Conservation (phyloP, 2,113 vertebrate species). For the Alouatta palliata region DNA sequence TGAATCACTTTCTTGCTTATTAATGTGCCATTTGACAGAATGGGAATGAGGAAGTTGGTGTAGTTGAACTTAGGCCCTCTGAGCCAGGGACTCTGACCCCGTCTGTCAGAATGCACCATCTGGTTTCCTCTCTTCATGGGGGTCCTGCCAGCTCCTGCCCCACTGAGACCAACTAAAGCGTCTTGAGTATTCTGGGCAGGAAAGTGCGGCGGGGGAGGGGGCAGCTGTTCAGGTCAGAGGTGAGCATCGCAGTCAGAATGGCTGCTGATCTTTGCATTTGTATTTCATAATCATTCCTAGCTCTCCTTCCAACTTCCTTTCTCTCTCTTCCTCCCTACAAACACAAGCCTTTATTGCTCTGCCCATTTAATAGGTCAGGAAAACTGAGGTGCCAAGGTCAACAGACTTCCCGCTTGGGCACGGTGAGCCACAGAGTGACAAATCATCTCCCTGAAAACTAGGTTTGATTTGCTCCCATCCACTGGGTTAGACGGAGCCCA, state of each 20-base stretch:
- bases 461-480: not conserved
- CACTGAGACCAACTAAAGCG: not conserved
- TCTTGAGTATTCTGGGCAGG: not conserved
- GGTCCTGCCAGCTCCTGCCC: not conserved
- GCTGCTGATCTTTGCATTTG: not conserved
- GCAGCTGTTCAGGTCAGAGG: not conserved
- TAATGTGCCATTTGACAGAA: slow-evolving; percentile 77
- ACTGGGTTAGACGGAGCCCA: not conserved
- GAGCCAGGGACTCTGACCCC: not conserved
- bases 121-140: not conserved
- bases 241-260: not conserved
- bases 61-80: not conserved
- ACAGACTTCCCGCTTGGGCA: rapidly evolving
- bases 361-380: not conserved
- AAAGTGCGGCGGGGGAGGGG: not conserved
- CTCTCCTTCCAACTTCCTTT: not conserved
- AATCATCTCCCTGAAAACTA: not conserved
- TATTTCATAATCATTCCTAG: not conserved
- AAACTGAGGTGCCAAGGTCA: not conserved
- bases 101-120: not conserved
- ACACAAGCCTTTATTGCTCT: not conserved
- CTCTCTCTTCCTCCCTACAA: not conserved
- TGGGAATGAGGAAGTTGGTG: slow-evolving; percentile 28
- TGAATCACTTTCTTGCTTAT: slow-evolving; percentile 75
- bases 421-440: not conserved